Evolutionary conservation across 2,113 vertebrate species (phyloP).

Genomic region (Acanthisitta chloris): DNA sequence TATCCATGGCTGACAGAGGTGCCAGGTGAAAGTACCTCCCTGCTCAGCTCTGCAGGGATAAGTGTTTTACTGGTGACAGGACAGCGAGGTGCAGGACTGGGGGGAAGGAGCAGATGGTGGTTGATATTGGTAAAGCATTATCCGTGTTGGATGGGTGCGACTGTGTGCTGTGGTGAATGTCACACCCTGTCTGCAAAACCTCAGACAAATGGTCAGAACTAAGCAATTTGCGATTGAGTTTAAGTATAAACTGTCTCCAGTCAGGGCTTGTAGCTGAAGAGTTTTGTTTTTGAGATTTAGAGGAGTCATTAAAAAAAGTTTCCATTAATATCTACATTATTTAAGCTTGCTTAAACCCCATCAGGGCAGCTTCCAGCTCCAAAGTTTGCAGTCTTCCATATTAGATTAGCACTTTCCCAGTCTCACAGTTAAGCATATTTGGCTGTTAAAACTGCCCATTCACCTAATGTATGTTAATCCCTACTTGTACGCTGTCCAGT

Average conservation of each 20-base stretch:
- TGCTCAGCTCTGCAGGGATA: neutral
- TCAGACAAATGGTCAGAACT: neutral
- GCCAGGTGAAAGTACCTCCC: too few species aligned
- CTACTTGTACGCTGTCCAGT: neutral
- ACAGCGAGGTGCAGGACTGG: neutral
- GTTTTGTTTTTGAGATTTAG: neutral
- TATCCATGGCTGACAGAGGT: neutral
- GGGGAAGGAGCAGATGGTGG: rapidly evolving
- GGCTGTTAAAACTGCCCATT: neutral
- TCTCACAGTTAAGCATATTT: neutral
- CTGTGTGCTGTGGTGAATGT: neutral
- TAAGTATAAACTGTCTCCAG: neutral
- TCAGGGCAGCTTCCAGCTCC: neutral
- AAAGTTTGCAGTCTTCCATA: neutral
- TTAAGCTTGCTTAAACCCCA: neutral
- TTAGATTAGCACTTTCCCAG: neutral
- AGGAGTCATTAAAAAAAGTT: neutral
- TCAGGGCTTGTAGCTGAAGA: neutral
- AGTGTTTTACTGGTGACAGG: neutral
- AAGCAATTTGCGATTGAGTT: neutral
- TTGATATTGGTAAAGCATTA: rapidly evolving
- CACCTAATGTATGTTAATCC: neutral
- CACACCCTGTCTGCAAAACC: neutral
- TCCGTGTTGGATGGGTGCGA: rapidly evolving
- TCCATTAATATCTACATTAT: neutral